A percentile compares a stretch with the other conserved stretches of the same genome.
These are phyloP conservation scores for Tolmerus cingulatus DNA, from an alignment of 2,888 invertebrate genomes.

Conservation along the genomic window DNA sequence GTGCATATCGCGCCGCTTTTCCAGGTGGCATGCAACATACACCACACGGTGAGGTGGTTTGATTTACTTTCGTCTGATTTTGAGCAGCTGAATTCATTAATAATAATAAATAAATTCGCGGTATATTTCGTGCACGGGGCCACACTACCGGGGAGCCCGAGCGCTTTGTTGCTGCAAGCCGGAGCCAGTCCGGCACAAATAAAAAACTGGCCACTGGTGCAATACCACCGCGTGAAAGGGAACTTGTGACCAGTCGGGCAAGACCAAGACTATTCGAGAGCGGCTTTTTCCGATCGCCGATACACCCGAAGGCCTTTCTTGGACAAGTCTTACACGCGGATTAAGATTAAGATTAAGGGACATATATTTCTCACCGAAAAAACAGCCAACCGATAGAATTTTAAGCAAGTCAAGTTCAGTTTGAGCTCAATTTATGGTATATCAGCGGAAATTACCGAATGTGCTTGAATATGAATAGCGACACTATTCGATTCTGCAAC, in stretches of 20 bases:
- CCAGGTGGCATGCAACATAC: background rate
- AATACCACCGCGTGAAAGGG: background rate
- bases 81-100: slow-evolving; percentile 20
- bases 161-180: background rate
- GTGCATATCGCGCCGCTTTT: background rate
- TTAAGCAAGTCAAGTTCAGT: background rate
- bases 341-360: background rate
- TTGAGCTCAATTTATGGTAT: background rate
- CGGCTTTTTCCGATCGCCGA: background rate
- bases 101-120: background rate
- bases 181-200: background rate
- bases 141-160: background rate
- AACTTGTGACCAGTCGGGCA: background rate
- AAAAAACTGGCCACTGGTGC: background rate
- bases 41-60: background rate
- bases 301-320: background rate
- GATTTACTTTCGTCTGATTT: slow-evolving; percentile 29
- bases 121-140: background rate
- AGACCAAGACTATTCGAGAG: background rate
- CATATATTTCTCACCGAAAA: background rate
- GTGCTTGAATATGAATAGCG: background rate
- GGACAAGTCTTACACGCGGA: background rate
- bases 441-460: background rate
- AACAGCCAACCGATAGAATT: background rate
- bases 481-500: background rate